These are phyloP conservation scores for Omphaloscelis lunosa DNA, from an alignment of 2,888 invertebrate genomes.

Conservation along the genomic window DNA sequence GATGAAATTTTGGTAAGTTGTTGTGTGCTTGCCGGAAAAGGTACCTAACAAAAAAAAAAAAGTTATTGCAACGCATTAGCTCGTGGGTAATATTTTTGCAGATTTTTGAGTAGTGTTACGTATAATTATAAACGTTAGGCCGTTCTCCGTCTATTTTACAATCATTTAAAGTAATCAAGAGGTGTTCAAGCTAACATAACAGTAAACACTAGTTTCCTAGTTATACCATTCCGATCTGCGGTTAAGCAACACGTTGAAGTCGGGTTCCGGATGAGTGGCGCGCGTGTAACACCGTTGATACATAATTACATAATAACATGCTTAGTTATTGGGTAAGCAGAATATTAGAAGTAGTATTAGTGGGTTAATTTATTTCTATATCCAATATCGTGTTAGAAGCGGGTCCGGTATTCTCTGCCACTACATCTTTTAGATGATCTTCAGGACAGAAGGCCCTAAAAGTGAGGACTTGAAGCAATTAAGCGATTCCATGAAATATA, in stretches of 20 bases:
- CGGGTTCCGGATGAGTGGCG: constrained; percentile 48
- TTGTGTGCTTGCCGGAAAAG: no score
- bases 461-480: neutral
- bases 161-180: constrained; percentile 16
- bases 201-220: constrained; percentile 32
- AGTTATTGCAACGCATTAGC: no score
- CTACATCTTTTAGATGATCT: neutral
- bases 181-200: constrained; percentile 27
- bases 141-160: neutral
- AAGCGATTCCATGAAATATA: neutral
- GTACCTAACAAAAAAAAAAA: no score
- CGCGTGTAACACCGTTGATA: constrained; percentile 43
- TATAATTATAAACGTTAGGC: no score
- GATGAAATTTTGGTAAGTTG: no score
- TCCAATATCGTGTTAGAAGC: neutral
- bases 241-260: constrained; percentile 47
- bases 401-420: neutral
- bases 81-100: neutral
- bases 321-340: constrained; percentile 43
- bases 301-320: constrained; percentile 46
- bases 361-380: constrained; percentile 17
- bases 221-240: constrained; percentile 22
- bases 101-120: neutral
- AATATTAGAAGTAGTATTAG: constrained; percentile 20
- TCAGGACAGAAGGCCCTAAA: neutral